phyloP scores from a whole-genome alignment of 2,113 vertebrate genomes.

The Apodemus sylvaticus region DNA sequence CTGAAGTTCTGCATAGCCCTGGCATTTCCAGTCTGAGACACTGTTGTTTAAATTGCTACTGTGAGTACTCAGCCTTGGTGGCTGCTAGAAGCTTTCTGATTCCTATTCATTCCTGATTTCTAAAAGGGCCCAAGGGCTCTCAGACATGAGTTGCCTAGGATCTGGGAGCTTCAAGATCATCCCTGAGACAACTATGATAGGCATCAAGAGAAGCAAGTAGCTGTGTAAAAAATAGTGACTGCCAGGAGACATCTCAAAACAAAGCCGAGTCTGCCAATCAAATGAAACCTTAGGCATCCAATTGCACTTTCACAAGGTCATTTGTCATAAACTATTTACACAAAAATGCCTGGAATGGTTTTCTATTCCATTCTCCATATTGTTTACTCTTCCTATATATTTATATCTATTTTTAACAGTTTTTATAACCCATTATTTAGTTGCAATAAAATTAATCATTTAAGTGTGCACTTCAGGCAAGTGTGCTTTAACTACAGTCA shows the following conservation, averaged over 20 bases:
- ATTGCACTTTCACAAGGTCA: neutral
- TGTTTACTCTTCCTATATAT: neutral
- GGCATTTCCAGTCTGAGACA: neutral
- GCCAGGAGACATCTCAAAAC: neutral
- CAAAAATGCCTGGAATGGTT: neutral
- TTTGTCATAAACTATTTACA: neutral
- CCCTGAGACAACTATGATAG: neutral
- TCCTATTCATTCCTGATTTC: neutral
- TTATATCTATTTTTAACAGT: neutral
- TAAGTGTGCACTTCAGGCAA: neutral
- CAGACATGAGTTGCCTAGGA: neutral
- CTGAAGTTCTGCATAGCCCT: neutral
- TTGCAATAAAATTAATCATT: neutral
- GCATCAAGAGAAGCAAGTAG: neutral
- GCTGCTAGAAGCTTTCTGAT: neutral
- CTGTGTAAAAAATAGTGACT: conserved; percentile 18
- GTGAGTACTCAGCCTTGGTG: neutral
- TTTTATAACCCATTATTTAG: neutral
- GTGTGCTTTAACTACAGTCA: neutral
- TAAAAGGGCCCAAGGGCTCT: conserved; percentile 18
- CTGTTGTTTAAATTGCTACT: neutral
- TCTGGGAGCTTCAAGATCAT: neutral
- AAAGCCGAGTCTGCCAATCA: conserved; percentile 1
- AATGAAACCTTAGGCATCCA: neutral
- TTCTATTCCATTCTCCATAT: neutral